These are phyloP conservation scores for Dasyornis broadbenti DNA, from an alignment of 2,113 vertebrate species.

Conservation along the genomic window DNA sequence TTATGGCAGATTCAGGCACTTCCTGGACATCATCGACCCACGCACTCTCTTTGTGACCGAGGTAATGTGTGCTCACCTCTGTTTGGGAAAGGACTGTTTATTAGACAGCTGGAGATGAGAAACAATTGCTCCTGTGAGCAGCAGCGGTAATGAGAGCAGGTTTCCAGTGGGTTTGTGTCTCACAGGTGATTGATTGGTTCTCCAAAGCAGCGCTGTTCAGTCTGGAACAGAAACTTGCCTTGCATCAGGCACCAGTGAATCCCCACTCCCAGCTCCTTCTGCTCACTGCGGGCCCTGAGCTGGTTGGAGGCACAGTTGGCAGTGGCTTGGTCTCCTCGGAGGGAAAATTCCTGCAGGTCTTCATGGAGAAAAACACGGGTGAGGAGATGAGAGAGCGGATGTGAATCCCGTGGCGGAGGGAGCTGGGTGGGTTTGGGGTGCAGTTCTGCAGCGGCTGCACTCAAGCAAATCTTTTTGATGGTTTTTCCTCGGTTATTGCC, in stretches of 20 bases:
- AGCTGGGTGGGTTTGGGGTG: rapidly evolving
- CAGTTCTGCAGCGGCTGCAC: not conserved
- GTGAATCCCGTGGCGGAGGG: rapidly evolving
- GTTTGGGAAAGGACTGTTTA: not conserved
- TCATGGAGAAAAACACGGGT: not conserved
- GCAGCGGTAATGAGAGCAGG: not conserved
- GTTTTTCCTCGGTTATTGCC: not conserved
- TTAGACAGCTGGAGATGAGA: not conserved
- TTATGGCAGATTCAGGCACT: conserved; percentile 87
- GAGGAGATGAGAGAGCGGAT: not conserved
- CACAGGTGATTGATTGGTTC: not conserved
- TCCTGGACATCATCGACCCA: conserved; percentile 92
- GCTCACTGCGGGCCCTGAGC: not conserved
- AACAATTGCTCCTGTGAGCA: not conserved
- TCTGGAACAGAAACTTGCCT: rapidly evolving
- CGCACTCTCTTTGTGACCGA: conserved; percentile 88
- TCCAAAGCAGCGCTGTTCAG: not conserved
- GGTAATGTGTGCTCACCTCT: conserved; percentile 59
- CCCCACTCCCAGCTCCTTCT: not conserved
- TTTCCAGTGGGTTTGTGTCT: not conserved
- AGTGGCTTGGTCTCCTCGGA: rapidly evolving
- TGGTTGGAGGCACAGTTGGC: not conserved
- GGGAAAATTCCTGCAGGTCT: not conserved
- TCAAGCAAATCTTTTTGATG: rapidly evolving
- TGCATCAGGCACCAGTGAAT: not conserved